Evolutionary conservation across 1,140 invertebrate genomes (phyloP).

Genomic region (Bombus waltoni): DNA sequence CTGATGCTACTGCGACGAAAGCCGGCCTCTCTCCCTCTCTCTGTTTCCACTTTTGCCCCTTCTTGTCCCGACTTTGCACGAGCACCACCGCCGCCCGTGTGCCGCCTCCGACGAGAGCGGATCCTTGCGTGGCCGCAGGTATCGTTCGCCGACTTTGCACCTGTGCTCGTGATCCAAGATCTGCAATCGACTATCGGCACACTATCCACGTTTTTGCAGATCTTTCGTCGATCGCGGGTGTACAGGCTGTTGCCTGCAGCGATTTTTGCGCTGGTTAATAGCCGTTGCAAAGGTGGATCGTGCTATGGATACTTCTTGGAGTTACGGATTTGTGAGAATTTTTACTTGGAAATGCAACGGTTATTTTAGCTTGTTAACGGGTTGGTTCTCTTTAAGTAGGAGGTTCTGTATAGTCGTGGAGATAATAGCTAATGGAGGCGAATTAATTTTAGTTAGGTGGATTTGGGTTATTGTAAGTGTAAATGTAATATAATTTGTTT

Average conservation of each 20-base stretch:
- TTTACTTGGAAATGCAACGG: too few species aligned
- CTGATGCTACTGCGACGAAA: conserved; percentile 62
- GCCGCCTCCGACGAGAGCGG: neutral
- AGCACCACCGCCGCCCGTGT: conserved; percentile 22
- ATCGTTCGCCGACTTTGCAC: conserved; percentile 36
- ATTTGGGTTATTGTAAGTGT: too few species aligned
- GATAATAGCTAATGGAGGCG: too few species aligned
- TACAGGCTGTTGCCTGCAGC: neutral
- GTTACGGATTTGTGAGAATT: neutral
- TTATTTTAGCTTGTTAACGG: too few species aligned
- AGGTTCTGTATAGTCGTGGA: too few species aligned
- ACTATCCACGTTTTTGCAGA: neutral
- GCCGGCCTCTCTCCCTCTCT: conserved; percentile 46
- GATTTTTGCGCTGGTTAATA: neutral
- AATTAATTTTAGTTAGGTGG: too few species aligned
- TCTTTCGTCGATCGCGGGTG: neutral
- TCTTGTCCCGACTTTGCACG: conserved; percentile 24
- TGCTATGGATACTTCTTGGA: neutral
- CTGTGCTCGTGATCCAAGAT: neutral
- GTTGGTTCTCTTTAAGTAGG: too few species aligned
- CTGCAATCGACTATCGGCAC: neutral
- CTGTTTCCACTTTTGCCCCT: conserved; percentile 48
- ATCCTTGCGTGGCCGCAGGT: conserved; percentile 40
- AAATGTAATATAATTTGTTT: too few species aligned
- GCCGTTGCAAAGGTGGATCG: neutral